These are phyloP conservation scores for Corbicula japonica DNA, from an alignment of 2,888 invertebrate genomes.

Conservation along the genomic window DNA sequence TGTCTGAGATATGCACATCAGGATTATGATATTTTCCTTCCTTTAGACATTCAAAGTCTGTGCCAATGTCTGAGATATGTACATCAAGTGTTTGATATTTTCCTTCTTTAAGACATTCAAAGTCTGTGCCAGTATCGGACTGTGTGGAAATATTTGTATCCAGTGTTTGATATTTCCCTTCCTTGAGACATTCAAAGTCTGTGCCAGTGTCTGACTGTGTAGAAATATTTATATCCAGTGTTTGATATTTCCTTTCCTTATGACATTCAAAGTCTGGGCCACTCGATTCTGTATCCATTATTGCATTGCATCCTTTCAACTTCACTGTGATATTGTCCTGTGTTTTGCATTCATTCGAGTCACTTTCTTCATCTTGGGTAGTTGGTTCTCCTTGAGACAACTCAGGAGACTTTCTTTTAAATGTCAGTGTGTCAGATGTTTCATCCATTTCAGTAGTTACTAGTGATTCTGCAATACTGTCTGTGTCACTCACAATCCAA, in stretches of 20 bases:
- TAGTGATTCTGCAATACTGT: not conserved
- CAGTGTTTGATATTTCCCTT: not conserved
- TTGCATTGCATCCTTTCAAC: too few relatives aligned
- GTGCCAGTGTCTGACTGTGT: slow-evolving; percentile 5
- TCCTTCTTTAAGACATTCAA: not conserved
- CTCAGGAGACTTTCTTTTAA: not conserved
- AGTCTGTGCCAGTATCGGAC: slow-evolving; percentile 3
- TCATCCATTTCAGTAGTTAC: not conserved
- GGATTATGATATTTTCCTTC: not conserved
- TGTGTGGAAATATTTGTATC: not conserved
- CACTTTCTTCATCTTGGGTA: not conserved
- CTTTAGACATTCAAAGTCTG: not conserved
- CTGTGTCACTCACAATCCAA: slow-evolving; percentile 1
- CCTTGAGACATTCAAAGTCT: not conserved
- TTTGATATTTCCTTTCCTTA: not conserved
- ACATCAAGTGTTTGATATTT: not conserved
- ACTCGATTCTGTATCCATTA: not conserved
- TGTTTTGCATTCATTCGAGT: not conserved
- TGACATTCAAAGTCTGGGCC: not conserved
- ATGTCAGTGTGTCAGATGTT: not conserved
- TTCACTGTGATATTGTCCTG: too few relatives aligned
- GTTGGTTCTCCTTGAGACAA: not conserved
- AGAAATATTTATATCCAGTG: not conserved
- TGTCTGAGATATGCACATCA: too few relatives aligned
- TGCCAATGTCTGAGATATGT: not conserved